A percentile compares a stretch with the other conserved stretches of the same genome.
These are phyloP conservation scores for Condylura cristata DNA, from an alignment of 2,113 vertebrate species.

Conservation along the genomic window DNA sequence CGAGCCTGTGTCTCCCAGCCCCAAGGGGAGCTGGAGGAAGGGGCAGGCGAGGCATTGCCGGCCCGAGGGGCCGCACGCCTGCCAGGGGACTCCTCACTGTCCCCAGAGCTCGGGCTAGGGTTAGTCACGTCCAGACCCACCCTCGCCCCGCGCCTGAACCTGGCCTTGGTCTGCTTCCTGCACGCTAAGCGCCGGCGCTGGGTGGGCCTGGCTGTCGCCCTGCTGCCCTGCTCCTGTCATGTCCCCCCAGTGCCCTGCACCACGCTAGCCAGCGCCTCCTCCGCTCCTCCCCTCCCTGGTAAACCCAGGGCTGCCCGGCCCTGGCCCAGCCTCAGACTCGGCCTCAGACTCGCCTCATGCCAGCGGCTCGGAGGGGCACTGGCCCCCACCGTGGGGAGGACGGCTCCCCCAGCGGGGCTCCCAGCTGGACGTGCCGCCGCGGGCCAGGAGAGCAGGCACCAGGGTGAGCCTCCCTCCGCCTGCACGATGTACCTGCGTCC, in stretches of 20 bases:
- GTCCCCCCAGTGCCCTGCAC: background rate
- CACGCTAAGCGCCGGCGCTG: background rate
- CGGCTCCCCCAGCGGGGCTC: too few species aligned
- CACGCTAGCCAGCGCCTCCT: background rate
- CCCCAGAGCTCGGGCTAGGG: background rate
- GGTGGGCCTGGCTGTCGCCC: background rate
- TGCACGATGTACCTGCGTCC: background rate
- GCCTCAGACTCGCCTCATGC: background rate
- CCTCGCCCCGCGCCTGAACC: accelerated
- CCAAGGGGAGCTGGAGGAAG: background rate
- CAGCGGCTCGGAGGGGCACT: background rate
- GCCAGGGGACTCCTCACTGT: background rate
- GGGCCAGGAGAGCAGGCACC: background rate
- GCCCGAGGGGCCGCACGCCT: background rate
- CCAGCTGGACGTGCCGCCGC: background rate
- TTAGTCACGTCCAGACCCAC: background rate
- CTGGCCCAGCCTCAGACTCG: background rate
- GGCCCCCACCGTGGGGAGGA: background rate
- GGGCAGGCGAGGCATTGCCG: background rate
- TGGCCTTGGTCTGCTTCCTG: background rate
- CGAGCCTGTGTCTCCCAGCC: background rate
- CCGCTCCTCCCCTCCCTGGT: background rate
- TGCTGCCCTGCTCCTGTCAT: accelerated
- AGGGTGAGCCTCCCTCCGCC: background rate
- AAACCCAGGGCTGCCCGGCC: background rate